These are phyloP conservation scores for Stomatorhinus walkeri DNA, from an alignment of 2,797 vertebrate genomes.

Conservation along the genomic window DNA sequence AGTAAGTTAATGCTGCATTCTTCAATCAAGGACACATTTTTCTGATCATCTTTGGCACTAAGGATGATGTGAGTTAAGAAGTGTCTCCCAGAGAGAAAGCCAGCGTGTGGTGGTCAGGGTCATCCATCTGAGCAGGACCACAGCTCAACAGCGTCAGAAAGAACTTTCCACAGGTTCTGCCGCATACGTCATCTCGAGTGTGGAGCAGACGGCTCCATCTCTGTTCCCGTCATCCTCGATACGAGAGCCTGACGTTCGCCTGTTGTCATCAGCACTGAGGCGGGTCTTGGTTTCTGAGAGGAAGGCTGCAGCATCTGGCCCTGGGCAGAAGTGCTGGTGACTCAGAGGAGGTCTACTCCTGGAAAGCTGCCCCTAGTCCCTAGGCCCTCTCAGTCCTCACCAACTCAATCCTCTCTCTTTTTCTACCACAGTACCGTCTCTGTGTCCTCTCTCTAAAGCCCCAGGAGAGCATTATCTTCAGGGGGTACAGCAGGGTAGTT, in stretches of 20 bases:
- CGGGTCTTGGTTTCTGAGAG: neutral
- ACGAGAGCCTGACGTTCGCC: neutral
- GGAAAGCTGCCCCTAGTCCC: neutral
- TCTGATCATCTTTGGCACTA: neutral
- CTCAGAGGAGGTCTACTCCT: neutral
- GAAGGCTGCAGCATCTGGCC: constrained; percentile 6
- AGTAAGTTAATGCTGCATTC: neutral
- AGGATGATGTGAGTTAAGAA: neutral
- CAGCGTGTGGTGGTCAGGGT: neutral
- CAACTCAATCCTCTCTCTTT: neutral
- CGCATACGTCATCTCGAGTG: neutral
- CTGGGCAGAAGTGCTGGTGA: neutral
- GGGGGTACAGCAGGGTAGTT: neutral
- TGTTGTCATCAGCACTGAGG: neutral
- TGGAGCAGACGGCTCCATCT: neutral
- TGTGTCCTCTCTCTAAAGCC: neutral
- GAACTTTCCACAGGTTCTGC: neutral
- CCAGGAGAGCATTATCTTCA: neutral
- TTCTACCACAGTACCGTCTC: neutral
- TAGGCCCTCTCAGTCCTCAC: neutral
- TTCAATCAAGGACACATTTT: neutral
- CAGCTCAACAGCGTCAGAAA: neutral
- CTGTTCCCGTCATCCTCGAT: neutral
- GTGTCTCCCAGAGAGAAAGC: neutral
- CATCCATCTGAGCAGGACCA: neutral